Evolutionary conservation across 2,113 vertebrate genomes (phyloP), one percentile per base, ranked within the genome.

Genomic region (Thymallus thymallus): DNA sequence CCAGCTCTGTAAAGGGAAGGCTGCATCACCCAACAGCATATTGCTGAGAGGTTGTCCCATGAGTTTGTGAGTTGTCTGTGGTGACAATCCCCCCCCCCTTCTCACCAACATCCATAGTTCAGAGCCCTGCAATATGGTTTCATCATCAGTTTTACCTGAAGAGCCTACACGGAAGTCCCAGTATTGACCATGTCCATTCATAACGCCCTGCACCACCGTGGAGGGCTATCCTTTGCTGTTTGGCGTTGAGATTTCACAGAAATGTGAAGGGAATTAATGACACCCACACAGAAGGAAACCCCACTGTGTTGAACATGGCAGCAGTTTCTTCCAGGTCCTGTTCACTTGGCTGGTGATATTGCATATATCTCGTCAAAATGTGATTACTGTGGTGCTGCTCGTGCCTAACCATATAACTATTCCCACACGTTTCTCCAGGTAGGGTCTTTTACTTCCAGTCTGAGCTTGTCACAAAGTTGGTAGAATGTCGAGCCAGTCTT

Each of bases 401-500:
- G 91, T 86, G 0, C 89, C 87, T 79, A 92, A 68, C 13, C 90
- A 92, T 66, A 93, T 72, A 13, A 90, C 89, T 71, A 93, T 89
- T 0, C 88, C 91, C 48, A 92, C 86, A 22, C 89, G 86, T 72
- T 92, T 88, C 82, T 93, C 90, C 75, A 90, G 72, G 88, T 83
- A 65, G 84, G 86, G 81, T 83, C 80, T 7, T 91, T 83, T 46
- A 86, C 87, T 41, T 41, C 35, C 0, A 87, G 90, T 71, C 83
- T 86, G 72, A 93, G 87, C 76, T 85, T 89, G 77, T 87, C 85
- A 76, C 89, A 91, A 68, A 92, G 6, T 0, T 89, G 90, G 48
- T 91, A 88, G 65, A 93, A 93, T 80, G 73, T 93, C 90, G 73
- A 93, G 79, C 91, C 92, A 93, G 79, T 93, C 92, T n/a, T 75